Percentiles rank a stretch among this genome's conserved stretches.
These are phyloP conservation scores for Strix uralensis DNA, from an alignment of 2,113 vertebrate species.

Conservation along the genomic window DNA sequence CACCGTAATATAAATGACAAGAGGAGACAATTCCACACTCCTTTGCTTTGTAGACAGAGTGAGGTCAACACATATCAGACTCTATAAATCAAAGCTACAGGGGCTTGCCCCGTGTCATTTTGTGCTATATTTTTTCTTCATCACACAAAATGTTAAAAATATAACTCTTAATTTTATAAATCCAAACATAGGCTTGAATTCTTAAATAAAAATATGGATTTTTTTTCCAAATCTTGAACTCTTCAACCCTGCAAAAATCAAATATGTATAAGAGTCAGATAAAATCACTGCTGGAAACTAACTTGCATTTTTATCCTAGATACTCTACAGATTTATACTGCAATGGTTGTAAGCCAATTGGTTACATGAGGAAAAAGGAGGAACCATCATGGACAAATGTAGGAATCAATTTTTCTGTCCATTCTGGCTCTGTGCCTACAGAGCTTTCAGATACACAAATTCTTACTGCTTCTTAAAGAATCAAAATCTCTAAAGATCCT, in stretches of 20 bases:
- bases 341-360: background rate
- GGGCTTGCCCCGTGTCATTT: background rate
- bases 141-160: background rate
- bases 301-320: background rate
- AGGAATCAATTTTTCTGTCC: background rate
- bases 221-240: background rate
- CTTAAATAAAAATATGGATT: background rate
- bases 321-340: background rate
- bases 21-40: constrained; percentile 18
- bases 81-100: constrained; percentile 35
- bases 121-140: background rate
- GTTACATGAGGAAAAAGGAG: background rate
- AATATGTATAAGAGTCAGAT: background rate
- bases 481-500: background rate
- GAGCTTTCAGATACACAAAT: background rate
- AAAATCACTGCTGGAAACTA: background rate
- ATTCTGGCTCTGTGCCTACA: background rate
- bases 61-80: constrained; percentile 34
- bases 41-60: constrained; percentile 23
- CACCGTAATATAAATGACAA: constrained; percentile 3
- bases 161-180: background rate
- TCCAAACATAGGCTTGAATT: background rate
- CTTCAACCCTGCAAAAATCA: background rate
- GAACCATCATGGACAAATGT: background rate
- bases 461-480: background rate